phyloP scores from a whole-genome alignment of 2,888 invertebrate species.

The Rutpela maculata region DNA sequence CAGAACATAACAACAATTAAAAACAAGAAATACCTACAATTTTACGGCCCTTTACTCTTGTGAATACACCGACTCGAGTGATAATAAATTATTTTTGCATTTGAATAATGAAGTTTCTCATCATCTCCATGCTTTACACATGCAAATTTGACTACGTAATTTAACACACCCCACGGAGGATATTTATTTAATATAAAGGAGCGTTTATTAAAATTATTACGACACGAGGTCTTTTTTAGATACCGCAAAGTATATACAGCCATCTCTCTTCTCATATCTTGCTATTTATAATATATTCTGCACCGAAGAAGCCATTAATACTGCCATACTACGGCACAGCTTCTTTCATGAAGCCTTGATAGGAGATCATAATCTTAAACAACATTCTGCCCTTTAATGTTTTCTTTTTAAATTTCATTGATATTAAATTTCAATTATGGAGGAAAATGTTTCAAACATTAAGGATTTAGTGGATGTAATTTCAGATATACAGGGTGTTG shows the following conservation, averaged over 20 bases:
- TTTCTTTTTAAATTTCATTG: background rate
- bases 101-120: constrained; percentile 46
- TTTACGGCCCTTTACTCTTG: constrained; percentile 25
- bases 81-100: constrained; percentile 45
- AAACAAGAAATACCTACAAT: constrained; percentile 28
- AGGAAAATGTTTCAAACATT: background rate
- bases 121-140: constrained; percentile 40
- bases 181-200: constrained; percentile 31
- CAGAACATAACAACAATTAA: constrained; percentile 23
- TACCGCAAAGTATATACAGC: background rate
- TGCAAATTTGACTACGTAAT: constrained; percentile 41
- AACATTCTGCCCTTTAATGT: background rate
- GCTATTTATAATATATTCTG: constrained; percentile 21
- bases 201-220: constrained; percentile 34
- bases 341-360: constrained; percentile 23
- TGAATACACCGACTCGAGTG: constrained; percentile 22
- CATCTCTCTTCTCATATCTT: constrained; percentile 19
- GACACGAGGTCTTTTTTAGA: constrained; percentile 26
- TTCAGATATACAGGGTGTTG: background rate
- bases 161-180: constrained; percentile 31
- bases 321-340: constrained; percentile 8
- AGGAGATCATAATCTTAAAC: constrained; percentile 25
- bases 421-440: constrained; percentile 3
- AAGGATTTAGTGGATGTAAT: background rate
- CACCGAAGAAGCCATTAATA: constrained; percentile 26